Evolutionary conservation across 2,888 invertebrate genomes (phyloP), one percentile per base, ranked within the genome.

Genomic region (Xestia rhomboidea): DNA sequence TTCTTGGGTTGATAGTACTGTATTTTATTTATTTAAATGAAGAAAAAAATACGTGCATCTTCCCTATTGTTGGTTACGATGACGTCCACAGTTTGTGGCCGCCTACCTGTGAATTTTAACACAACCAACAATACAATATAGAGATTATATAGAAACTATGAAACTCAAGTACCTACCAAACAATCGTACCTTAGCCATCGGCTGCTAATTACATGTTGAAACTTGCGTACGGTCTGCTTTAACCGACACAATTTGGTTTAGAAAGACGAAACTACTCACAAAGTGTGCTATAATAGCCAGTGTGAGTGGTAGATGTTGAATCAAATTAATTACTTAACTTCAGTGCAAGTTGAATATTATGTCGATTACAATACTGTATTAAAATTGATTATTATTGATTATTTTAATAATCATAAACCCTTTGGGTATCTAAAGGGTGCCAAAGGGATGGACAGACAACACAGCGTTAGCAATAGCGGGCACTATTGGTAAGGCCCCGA

Each of bases 111-210:
- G 63, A 83, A 78, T 86, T 79, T 79, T 77, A 78, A 73, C 78
- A 76, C 64, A 62, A 44, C 64, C 54, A 44, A 68, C 68, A 73
- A 46, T 73, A 77, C n/a, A n/a, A n/a, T n/a, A n/a, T n/a, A n/a
- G n/a, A n/a, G n/a, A n/a, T n/a, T 81, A 81, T 77, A 82, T 76
- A 69, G 72, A 76, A 74, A 77, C 77, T 67, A 51, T 66, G 60
- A 71, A 67, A 62, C 71, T 49, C 38, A 57, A 24, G 75, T 57
- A 85, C 18, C 27, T 57, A 85, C 18, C 27, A 64, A 82, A 77
- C 73, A 77, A 76, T 73, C 34, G 64, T 80, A 73, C 63, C 34
- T 70, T 71, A 68, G 38, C 57, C 41, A 71, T 49, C 30, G 30
- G 49, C 49, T 73, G 68, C 63, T 87, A 75, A 79, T 77, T 76